Conservation (phyloP, 1,140 invertebrate species). For the Nasonia longicornis region DNA sequence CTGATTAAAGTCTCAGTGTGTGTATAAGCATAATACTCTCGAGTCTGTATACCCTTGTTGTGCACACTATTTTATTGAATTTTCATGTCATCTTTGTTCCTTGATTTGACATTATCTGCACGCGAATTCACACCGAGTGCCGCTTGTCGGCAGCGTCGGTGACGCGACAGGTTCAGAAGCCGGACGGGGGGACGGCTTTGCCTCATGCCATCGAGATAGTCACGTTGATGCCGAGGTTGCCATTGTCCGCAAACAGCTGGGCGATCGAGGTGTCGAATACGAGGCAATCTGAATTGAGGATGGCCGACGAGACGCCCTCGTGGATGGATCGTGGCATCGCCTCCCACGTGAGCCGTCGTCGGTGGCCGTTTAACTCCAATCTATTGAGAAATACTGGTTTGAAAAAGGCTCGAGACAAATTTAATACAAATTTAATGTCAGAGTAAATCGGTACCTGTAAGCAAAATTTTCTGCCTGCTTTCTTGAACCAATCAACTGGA, state of each 20-base stretch:
- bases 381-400: conserved; percentile 62
- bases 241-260: conserved; percentile 98
- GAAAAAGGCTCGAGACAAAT: not conserved
- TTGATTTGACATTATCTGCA: conserved; percentile 6
- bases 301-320: conserved; percentile 98
- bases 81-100: conserved; percentile 4
- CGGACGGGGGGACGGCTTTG: conserved; percentile 48
- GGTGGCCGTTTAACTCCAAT: conserved; percentile 95
- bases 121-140: conserved; percentile 22
- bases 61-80: conserved; percentile 17
- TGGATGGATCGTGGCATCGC: conserved; percentile 98
- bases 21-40: not conserved
- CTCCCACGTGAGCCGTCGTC: conserved; percentile 96
- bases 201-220: conserved; percentile 92
- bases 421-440: not conserved
- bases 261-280: conserved; percentile 99
- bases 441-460: conserved; percentile 78
- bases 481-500: conserved; percentile 97
- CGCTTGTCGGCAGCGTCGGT: conserved; percentile 19
- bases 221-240: conserved; percentile 99
- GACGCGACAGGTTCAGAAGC: conserved; percentile 37
- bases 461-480: conserved; percentile 99
- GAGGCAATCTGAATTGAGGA: conserved; percentile 97
- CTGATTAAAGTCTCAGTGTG: conserved; percentile 16
- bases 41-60: conserved; percentile 14